Evolutionary conservation across 2,797 vertebrate species (phyloP), one percentile per base, ranked within the genome.

Genomic region (Babyrousa celebensis): DNA sequence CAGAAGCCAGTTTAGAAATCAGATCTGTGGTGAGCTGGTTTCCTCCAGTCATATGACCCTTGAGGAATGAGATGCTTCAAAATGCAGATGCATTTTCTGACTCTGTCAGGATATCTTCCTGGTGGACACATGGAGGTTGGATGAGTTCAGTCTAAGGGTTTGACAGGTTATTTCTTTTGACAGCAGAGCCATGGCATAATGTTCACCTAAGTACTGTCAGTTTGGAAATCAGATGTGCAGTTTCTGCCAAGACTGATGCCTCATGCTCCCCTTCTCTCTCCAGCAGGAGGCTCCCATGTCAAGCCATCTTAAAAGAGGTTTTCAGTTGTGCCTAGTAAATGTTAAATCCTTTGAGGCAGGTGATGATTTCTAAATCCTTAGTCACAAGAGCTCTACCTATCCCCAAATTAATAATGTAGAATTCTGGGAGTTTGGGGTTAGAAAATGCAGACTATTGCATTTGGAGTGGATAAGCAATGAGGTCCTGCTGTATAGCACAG

Each of bases 121-220:
- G 18, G 82, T 77, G 67, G 52, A 52, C 72, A 27, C 23, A 85
- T 78, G 63, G 91, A 97, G 14, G 62, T 32, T 68, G n/a, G 96
- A 65, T 36, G 72, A 86, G 52, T 91, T 97, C 48, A 72, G 1
- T 36, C 54, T 71, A 63, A 32, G 94, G 4, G 43, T 89, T 97
- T 98, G 97, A 97, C 85, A 97, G 92, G n/a, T 29, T 89, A 85
- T 95, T 97, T 96, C 48, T 97, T 93, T 86, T 82, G 94, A 97
- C 77, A 18, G 7, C 27, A 92, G 68, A 97, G 87, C 7, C 25
- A 91, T 77, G 48, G 93, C 85, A 16, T 67, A 36, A 48, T 96
- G 17, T 98, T 97, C 93, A 96, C 86, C 89, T 97, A 97, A 98
- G 95, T 29, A 40, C 71, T 98, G 71, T 98, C 96, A 98, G 67